Conservation (phyloP, 2,888 invertebrate genomes). For the Phalangium opilio region DNA sequence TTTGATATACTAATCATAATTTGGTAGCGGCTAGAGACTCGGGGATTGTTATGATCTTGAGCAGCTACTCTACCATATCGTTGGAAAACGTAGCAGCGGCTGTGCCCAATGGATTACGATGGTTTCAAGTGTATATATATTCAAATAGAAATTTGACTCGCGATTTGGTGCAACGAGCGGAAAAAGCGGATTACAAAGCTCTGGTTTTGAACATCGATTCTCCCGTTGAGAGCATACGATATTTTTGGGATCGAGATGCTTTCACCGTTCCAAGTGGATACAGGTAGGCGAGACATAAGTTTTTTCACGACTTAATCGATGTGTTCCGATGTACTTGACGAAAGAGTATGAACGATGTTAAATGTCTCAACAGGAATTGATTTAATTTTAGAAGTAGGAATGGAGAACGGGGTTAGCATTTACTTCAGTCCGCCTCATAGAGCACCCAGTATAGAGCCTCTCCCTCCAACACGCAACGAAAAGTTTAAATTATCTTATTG, state of each 20-base stretch:
- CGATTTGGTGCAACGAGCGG: constrained; percentile 57
- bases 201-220: constrained; percentile 77
- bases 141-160: constrained; percentile 53
- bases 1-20: background rate
- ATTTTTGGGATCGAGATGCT: background rate
- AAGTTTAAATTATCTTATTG: no score
- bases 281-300: no score
- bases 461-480: no score
- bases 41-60: constrained; percentile 68
- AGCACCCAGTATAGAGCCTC: no score
- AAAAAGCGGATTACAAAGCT: constrained; percentile 68
- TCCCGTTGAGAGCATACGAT: constrained; percentile 35
- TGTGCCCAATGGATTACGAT: constrained; percentile 57
- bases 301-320: no score
- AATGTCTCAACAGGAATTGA: no score
- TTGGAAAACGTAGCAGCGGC: constrained; percentile 70
- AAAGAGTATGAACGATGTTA: no score
- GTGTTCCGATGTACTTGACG: no score
- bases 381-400: no score
- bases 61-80: constrained; percentile 70
- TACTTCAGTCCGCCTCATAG: no score
- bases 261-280: background rate
- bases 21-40: background rate
- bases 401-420: no score
- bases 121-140: constrained; percentile 87